Evolutionary conservation across 2,888 invertebrate species (phyloP).

Genomic region (Melinaea menophilus): DNA sequence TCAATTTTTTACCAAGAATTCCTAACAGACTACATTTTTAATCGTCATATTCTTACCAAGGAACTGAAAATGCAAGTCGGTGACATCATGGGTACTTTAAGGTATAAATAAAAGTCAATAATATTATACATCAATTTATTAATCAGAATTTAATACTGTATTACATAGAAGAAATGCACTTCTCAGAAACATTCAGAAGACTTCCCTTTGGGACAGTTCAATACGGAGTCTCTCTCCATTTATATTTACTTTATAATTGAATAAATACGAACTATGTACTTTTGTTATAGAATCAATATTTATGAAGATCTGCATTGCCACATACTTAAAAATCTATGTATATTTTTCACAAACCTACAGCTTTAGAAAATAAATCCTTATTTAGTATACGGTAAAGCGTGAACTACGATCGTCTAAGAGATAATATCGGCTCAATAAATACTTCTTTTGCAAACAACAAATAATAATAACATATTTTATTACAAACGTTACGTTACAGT

Average conservation of each 20-base stretch:
- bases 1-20: no score
- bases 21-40: no score
- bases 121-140: constrained; percentile 75
- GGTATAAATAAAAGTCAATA: constrained; percentile 14
- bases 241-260: constrained; percentile 53
- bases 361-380: constrained; percentile 68
- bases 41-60: no score
- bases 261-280: constrained; percentile 67
- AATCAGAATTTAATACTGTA: constrained; percentile 90
- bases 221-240: constrained; percentile 63
- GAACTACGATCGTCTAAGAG: constrained; percentile 67
- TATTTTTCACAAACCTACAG: constrained; percentile 73
- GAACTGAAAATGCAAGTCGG: not conserved
- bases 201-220: constrained; percentile 79
- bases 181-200: constrained; percentile 93
- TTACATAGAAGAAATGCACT: constrained; percentile 95
- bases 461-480: constrained; percentile 64
- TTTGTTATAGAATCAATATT: constrained; percentile 61
- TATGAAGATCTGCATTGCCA: constrained; percentile 78
- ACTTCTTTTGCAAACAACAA: constrained; percentile 76
- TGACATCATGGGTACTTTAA: not conserved
- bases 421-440: constrained; percentile 66
- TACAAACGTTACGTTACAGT: constrained; percentile 42
- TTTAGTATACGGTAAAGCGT: constrained; percentile 59
- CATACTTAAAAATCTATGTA: constrained; percentile 78